Base-by-base conservation (phyloP, 2,797 vertebrate species). In the Atherinosoma microstoma region DNA sequence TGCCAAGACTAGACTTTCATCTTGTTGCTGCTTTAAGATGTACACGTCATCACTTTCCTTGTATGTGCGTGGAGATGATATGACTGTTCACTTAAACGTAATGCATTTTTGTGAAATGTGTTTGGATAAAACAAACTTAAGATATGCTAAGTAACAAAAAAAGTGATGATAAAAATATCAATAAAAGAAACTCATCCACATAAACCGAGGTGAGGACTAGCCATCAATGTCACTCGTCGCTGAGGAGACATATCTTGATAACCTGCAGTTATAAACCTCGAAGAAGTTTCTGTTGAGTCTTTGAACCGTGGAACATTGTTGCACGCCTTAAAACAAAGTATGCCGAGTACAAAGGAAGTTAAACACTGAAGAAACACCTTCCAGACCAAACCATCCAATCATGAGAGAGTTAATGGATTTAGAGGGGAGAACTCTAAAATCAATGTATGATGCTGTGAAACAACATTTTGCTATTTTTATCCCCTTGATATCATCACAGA, bases 211-310 rank as follows among this genome's bases (percentile, higher is more conserved):
- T 91, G 76, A 87, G 58, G 80, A 67, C 83, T 88, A 68, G 80
- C 90, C 82, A 65, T 94, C 89, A 87, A 90, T 94, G 93, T 94
- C 94, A 95, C 94, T 95, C 92, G 93, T 93, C 93, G 78, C 78
- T 76, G 78, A 76, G 85, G 91, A 58, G 82, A 93, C 27, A 60
- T 56, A 75, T 66, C 51, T 34, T 85, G 16, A 57, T 54, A 53
- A 74, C 40, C 60, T 35, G 53, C 59, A 38, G 60, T 53, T 61
- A 22, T 64, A 51, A 69, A 58, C 32, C 62, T 62, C 27, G 63
- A 79, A 69, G 20, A 47, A 30, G 59, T 58, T 54, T 20, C 20
- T 54, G 57, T 71, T 82, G 63, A 72, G 63, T 62, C 80, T 73
- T 70, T 71, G 35, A 53, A 56, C 13, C 20, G 61, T 56, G 20